Base-by-base conservation (phyloP, 2,888 invertebrate species). In the Eumacrocentrus americanus region DNA sequence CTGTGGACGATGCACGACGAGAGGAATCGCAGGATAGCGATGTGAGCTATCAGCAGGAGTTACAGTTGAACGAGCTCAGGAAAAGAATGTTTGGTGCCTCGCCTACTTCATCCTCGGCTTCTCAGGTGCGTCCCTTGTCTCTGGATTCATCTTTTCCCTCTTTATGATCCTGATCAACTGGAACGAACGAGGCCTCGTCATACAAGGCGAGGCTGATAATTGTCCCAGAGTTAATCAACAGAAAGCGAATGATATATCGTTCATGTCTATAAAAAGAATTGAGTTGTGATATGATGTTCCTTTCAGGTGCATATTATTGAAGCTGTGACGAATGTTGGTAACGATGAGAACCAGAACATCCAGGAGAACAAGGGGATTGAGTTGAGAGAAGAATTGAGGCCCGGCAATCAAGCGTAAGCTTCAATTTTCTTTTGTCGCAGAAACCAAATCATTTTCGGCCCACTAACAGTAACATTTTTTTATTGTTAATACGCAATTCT, bases 1-100 rank as follows among this genome's bases (percentile, higher is more conserved):
- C 74, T 47, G 68, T 74, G 25, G 57, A 59, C 58, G 72, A 74
- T 60, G 59, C 65, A 11, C 66, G 62, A 51, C 72, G 70, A 23
- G 77, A 72, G 37, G 74, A 77, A 44, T 71, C 72, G 2, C 76
- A 78, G 54, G 78, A 78, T 55, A 71, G 61, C 60, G 79, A 79
- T 57, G 66, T 66, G 20, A 76, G 75, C 66, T 80, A 75, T 64
- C 79, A 79, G 58, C 73, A 70, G 57, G 80, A 80, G 66, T 64
- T 80, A 57, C 74, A 74, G 65, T 61, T 77, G 52, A 80, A 75
- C 67, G 78, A 79, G 63, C 66, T 77, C 54, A 73, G 70, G 59
- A 78, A 78, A 64, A 74, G 69, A 46, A 76, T 77, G 72, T 74
- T 76, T 50, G 35, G 20, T 35, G 66, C 61, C 64, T 64, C 67